Evolutionary conservation across 2,888 invertebrate species (phyloP).

Genomic region (Itoplectis maculator): DNA sequence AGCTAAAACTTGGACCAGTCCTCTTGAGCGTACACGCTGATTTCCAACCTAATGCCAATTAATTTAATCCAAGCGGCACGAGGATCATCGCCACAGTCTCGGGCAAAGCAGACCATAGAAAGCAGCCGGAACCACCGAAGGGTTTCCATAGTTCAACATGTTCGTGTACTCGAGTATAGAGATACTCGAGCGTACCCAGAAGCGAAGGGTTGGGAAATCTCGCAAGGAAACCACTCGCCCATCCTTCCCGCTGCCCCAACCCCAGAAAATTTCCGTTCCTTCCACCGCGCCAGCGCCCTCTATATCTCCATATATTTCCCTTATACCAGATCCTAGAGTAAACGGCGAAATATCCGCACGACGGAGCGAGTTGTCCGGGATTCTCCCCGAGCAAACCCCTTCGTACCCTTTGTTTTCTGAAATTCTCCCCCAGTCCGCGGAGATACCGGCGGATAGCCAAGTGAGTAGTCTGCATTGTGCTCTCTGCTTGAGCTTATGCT

Average conservation of each 20-base stretch:
- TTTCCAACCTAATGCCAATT: constrained; percentile 45
- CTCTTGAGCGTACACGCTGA: constrained; percentile 6
- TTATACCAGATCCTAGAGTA: constrained; percentile 47
- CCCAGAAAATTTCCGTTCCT: constrained; percentile 37
- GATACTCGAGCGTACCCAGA: constrained; percentile 39
- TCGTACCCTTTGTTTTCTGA: constrained; percentile 63
- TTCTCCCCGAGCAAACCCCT: constrained; percentile 52
- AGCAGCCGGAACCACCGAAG: constrained; percentile 47
- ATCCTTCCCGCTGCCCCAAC: constrained; percentile 34
- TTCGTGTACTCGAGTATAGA: constrained; percentile 38
- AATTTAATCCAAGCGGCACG: constrained; percentile 55
- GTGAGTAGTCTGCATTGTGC: constrained; percentile 44
- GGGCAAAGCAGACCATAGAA: constrained; percentile 41
- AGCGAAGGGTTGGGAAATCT: constrained; percentile 40
- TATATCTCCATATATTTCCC: constrained; percentile 33
- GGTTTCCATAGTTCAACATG: constrained; percentile 53
- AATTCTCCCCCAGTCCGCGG: constrained; percentile 54
- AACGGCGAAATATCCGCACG: constrained; percentile 57
- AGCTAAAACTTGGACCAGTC: neutral
- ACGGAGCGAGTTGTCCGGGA: constrained; percentile 52
- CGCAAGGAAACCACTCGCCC: constrained; percentile 55
- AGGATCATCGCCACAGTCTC: constrained; percentile 36
- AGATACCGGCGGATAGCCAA: constrained; percentile 37
- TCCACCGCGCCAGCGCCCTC: constrained; percentile 12
- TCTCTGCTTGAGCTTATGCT: constrained; percentile 37